These are phyloP conservation scores for Glaucomys volans DNA, from an alignment of 2,113 vertebrate species.

Conservation along the genomic window DNA sequence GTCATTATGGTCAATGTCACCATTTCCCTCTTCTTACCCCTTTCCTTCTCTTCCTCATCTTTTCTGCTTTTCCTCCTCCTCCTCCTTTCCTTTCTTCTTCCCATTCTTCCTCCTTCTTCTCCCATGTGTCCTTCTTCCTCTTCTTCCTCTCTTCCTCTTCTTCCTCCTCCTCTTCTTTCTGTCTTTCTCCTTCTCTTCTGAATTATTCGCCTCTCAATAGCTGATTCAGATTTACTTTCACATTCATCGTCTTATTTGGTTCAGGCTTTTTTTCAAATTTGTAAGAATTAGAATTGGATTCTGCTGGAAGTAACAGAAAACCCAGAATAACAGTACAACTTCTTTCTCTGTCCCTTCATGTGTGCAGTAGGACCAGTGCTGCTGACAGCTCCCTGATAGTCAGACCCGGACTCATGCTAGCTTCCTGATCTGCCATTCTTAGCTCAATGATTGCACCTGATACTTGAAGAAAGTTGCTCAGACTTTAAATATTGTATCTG, in stretches of 20 bases:
- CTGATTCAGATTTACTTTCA: neutral
- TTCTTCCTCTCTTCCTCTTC: no score
- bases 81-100: neutral
- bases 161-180: neutral
- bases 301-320: neutral
- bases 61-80: neutral
- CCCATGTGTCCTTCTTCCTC: neutral
- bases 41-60: neutral
- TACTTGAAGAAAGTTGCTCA: neutral
- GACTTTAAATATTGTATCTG: neutral
- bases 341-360: neutral
- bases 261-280: neutral
- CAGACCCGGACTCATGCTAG: neutral
- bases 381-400: neutral
- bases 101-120: no score
- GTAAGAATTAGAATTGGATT: neutral
- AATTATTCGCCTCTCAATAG: neutral
- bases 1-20: neutral
- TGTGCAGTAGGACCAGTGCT: neutral
- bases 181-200: neutral
- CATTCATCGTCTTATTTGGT: neutral
- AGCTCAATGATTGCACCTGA: neutral
- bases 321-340: neutral
- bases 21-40: no score
- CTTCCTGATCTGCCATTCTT: neutral